Evolutionary conservation across 2,888 invertebrate species (phyloP), one percentile per base, ranked within the genome.

Genomic region (Yponomeuta sedellus): DNA sequence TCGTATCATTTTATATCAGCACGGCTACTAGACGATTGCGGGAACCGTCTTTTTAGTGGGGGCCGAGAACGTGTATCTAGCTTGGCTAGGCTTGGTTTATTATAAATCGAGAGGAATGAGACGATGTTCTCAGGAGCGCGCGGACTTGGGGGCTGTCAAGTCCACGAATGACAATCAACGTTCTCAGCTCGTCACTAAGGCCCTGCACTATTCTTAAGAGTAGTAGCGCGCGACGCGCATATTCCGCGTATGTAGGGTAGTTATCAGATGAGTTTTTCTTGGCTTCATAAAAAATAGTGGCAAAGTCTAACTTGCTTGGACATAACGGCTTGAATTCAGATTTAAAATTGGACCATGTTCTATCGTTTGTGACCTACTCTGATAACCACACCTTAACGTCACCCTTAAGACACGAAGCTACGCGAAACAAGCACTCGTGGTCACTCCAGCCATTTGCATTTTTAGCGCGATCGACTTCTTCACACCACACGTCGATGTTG

Each of bases 221-320:
- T 3, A 76, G 63, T 12, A 76, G 22, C 0, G 75, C 67, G 1
- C 72, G 68, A 6, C 75, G 68, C 0, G 74, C 76, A 34, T 76
- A 76, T 34, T 76, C 76, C 0, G 74, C 72, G 28, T 75, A 77
- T 0, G 74, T 70, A 0, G 64, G 0, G 61, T 68, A 76, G 4
- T 67, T 69, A 34, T 72, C 70, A 0, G 76, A 75, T 0, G 67
- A 70, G 0, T 70, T 69, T 61, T 64, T 68, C 72, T 74, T 71
- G 6, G 70, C 69, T 0, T 72, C 71, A 39, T 40, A 72, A 10
- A 74, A 44, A 39, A 73, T 70, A 61, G 65, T 69, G 0, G 74
- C 72, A 10, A 67, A 56, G 63, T 75, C 72, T 10, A 70, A 19
- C 25, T 66, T 69, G 12, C 65, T 64, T 0, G 73, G 71, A 44